These are phyloP conservation scores for Lates japonicus DNA, from an alignment of 2,797 vertebrate genomes.

Conservation along the genomic window DNA sequence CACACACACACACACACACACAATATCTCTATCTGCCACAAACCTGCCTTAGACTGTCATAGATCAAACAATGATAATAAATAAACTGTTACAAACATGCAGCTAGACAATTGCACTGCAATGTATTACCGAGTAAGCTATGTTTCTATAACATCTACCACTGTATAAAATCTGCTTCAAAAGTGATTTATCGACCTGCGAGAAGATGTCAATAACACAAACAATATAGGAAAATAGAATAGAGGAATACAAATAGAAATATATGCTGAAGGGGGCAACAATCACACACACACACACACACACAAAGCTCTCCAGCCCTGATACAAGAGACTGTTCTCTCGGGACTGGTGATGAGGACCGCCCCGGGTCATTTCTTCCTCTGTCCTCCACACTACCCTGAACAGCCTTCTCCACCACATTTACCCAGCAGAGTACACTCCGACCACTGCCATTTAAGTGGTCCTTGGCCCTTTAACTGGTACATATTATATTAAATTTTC, in stretches of 20 bases:
- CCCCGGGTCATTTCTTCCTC: neutral
- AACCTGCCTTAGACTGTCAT: neutral
- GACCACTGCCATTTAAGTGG: neutral
- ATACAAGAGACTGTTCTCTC: conserved; percentile 28
- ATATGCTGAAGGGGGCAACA: conserved; percentile 13
- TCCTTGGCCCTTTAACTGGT: too few species aligned
- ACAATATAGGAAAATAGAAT: conserved; percentile 21
- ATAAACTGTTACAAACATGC: conserved; percentile 22
- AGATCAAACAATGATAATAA: conserved; percentile 36
- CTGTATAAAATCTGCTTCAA: conserved; percentile 14
- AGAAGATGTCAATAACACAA: conserved; percentile 43
- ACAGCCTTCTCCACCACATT: conserved; percentile 3
- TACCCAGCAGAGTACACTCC: neutral
- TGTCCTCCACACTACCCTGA: neutral
- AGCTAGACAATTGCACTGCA: conserved; percentile 16
- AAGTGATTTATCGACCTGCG: conserved; percentile 22
- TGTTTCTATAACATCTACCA: conserved; percentile 2
- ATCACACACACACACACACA: neutral
- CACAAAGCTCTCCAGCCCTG: conserved; percentile 6
- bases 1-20: conserved; percentile 26
- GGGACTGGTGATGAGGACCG: conserved; percentile 16
- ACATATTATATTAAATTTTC: neutral
- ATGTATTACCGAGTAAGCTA: conserved; percentile 15
- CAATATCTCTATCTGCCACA: conserved; percentile 19
- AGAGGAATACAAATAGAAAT: conserved; percentile 26